phyloP scores from a whole-genome alignment of 2,113 vertebrate genomes.

The Laticauda laticaudata region DNA sequence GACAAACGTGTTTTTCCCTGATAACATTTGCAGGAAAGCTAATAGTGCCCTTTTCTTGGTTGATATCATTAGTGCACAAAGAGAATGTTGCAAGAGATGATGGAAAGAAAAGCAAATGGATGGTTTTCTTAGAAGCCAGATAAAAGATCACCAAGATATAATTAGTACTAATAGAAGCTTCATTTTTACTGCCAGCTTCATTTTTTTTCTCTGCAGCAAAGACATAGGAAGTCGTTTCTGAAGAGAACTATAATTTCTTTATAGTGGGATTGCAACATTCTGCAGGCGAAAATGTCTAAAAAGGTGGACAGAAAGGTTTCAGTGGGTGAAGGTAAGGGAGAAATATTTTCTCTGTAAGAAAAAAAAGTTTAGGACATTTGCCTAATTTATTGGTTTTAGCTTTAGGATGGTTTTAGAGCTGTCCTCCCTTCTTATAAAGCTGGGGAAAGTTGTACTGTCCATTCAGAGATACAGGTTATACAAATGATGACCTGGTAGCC shows the following conservation, averaged over 20 bases:
- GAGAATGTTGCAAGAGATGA: constrained; percentile 52
- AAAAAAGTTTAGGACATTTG: background rate
- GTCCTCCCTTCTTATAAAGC: background rate
- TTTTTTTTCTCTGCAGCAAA: constrained; percentile 62
- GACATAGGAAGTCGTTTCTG: constrained; percentile 47
- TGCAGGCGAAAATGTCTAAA: constrained; percentile 14
- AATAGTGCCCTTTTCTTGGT: constrained; percentile 46
- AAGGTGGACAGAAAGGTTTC: constrained; percentile 44
- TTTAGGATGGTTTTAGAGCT: constrained; percentile 37
- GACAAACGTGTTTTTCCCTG: constrained; percentile 34
- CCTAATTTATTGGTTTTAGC: constrained; percentile 6
- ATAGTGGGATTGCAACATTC: constrained; percentile 42
- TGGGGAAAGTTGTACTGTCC: constrained; percentile 34
- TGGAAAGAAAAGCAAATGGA: too few species aligned
- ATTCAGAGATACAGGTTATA: background rate
- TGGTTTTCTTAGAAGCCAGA: constrained; percentile 59
- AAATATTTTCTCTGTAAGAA: constrained; percentile 14
- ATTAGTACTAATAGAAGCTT: constrained; percentile 36
- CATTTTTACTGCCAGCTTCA: constrained; percentile 44
- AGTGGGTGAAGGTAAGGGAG: background rate
- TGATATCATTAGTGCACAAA: constrained; percentile 51
- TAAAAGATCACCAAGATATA: constrained; percentile 57
- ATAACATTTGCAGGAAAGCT: constrained; percentile 43
- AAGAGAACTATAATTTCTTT: constrained; percentile 43
- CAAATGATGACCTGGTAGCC: background rate